phyloP scores from a whole-genome alignment of 2,888 invertebrate species.

The Sarcophaga rosellei region DNA sequence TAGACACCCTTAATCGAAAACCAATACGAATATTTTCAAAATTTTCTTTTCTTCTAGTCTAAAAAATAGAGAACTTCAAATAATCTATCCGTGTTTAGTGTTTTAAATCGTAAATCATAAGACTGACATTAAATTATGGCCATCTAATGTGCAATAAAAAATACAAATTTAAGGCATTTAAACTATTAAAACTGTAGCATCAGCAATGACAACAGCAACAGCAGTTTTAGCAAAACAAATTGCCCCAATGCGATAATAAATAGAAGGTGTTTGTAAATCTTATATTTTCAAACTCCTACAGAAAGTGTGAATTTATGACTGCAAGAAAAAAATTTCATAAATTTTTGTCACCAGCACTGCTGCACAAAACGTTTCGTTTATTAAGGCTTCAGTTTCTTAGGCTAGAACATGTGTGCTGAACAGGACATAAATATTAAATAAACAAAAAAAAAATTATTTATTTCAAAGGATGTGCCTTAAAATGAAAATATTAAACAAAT shows the following conservation, averaged over 20 bases:
- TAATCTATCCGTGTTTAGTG: too few relatives aligned
- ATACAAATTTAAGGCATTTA: slow-evolving; percentile 21
- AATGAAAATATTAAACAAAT: too few relatives aligned
- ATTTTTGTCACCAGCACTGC: slow-evolving; percentile 2
- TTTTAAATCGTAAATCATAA: slow-evolving; percentile 37
- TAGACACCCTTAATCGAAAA: too few relatives aligned
- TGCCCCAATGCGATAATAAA: not conserved
- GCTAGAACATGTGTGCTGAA: too few relatives aligned
- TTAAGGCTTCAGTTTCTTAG: too few relatives aligned
- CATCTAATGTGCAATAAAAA: slow-evolving; percentile 47
- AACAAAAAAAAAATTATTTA: too few relatives aligned
- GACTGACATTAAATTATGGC: slow-evolving; percentile 35
- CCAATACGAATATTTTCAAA: too few relatives aligned
- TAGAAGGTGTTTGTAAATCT: slow-evolving; percentile 4
- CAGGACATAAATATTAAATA: too few relatives aligned
- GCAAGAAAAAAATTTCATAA: slow-evolving; percentile 10
- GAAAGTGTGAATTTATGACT: slow-evolving; percentile 39
- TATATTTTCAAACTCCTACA: slow-evolving; percentile 10
- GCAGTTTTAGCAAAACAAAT: slow-evolving; percentile 23
- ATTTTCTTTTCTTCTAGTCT: too few relatives aligned
- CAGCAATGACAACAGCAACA: slow-evolving; percentile 14
- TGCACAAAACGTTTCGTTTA: not conserved
- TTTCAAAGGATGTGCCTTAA: too few relatives aligned
- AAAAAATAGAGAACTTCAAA: too few relatives aligned
- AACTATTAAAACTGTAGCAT: slow-evolving; percentile 30